Conservation (phyloP, 2,113 vertebrate species). For the cattle (Bos taurus) region DNA sequence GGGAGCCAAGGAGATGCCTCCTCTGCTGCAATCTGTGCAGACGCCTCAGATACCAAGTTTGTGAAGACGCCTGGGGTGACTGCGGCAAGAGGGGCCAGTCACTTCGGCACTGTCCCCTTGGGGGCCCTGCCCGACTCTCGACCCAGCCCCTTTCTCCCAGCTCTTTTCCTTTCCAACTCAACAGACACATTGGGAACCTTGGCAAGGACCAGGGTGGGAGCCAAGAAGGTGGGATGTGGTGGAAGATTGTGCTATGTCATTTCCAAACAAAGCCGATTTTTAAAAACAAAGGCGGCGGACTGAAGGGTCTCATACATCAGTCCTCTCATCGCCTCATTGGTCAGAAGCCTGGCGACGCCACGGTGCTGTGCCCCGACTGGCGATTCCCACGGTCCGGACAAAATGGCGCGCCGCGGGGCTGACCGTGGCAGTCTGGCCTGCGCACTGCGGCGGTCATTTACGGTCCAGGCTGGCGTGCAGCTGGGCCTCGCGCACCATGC, state of each 20-base stretch:
- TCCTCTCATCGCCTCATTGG: neutral
- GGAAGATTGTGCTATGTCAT: constrained; percentile 48
- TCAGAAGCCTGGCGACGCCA: neutral
- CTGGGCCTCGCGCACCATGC: constrained; percentile 96
- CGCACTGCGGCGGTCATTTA: constrained; percentile 81
- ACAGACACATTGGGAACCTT: neutral
- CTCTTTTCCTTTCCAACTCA: neutral
- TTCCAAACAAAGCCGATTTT: constrained; percentile 7
- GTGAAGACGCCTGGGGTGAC: neutral
- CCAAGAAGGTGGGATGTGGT: neutral
- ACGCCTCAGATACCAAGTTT: neutral
- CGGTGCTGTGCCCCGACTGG: neutral
- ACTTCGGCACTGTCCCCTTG: neutral
- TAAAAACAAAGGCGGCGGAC: neutral
- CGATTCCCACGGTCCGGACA: neutral
- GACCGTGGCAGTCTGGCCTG: neutral
- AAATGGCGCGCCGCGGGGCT: neutral
- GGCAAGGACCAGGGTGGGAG: neutral
- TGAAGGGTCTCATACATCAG: neutral
- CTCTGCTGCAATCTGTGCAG: neutral
- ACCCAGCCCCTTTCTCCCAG: neutral
- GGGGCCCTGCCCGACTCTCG: accelerated
- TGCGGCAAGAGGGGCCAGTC: neutral
- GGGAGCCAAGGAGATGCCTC: neutral
- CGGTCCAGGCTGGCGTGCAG: constrained; percentile 92